phyloP scores from a whole-genome alignment of 2,113 vertebrate species.

The Ammodytes dubius region DNA sequence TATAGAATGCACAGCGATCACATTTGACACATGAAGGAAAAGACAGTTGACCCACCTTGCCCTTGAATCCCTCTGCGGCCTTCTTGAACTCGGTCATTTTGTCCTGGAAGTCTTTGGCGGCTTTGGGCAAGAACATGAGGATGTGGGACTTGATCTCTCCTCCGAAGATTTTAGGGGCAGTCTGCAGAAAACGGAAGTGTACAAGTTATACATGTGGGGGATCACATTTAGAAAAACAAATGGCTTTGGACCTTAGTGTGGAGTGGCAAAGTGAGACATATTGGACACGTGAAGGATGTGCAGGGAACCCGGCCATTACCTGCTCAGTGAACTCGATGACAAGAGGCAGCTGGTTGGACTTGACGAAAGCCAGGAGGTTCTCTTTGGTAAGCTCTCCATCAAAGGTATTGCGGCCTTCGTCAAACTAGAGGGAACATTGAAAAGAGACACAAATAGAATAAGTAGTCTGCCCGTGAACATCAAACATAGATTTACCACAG shows the following conservation, averaged over 20 bases:
- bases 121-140: constrained; percentile 95
- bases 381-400: constrained; percentile 94
- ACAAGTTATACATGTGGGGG: neutral
- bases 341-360: constrained; percentile 94
- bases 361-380: constrained; percentile 91
- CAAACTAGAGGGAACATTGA: constrained; percentile 86
- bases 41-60: constrained; percentile 85
- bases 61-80: constrained; percentile 92
- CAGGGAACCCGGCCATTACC: constrained; percentile 77
- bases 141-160: constrained; percentile 99
- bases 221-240: neutral
- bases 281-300: neutral
- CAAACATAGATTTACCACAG: constrained; percentile 54
- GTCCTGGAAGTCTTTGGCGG: constrained; percentile 88
- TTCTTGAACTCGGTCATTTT: constrained; percentile 94
- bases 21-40: neutral
- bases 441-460: constrained; percentile 27
- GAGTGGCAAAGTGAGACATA: neutral
- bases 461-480: constrained; percentile 62
- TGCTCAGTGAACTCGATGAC: constrained; percentile 99
- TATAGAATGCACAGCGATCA: neutral
- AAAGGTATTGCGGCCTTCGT: constrained; percentile 94
- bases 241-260: neutral
- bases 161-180: constrained; percentile 98
- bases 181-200: constrained; percentile 80